Evolutionary conservation across 2,113 vertebrate species (phyloP).

Genomic region (Forbesichthys papilliferus): DNA sequence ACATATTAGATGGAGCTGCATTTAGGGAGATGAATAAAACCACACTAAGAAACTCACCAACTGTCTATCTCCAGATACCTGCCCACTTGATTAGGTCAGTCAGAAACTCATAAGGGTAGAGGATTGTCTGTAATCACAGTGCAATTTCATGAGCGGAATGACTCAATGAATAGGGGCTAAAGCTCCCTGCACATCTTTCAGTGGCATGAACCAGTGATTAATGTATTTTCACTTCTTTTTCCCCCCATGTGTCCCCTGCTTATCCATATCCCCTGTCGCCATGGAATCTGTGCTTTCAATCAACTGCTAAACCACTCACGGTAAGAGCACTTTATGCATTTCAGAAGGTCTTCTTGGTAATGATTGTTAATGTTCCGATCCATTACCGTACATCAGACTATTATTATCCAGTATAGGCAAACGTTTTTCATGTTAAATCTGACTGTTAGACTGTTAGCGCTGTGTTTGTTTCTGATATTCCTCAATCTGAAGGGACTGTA

Average conservation of each 20-base stretch:
- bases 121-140: not conserved
- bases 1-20: not conserved
- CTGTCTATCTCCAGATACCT: too few species aligned
- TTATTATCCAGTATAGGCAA: too few species aligned
- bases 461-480: too few species aligned
- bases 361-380: too few species aligned
- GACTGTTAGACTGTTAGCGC: too few species aligned
- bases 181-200: not conserved
- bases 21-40: not conserved
- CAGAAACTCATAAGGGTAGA: not conserved
- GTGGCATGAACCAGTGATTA: not conserved
- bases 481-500: too few species aligned
- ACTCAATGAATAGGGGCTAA: not conserved
- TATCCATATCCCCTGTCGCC: not conserved
- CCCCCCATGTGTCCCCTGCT: not conserved
- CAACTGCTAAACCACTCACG: constrained; percentile 1
- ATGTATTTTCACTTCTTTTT: not conserved
- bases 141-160: too few species aligned
- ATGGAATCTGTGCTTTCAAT: not conserved
- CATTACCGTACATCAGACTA: too few species aligned
- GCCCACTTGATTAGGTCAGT: not conserved
- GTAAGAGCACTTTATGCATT: constrained; percentile 4
- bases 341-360: too few species aligned
- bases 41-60: not conserved
- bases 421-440: too few species aligned